Base-by-base conservation (phyloP, 2,888 invertebrate species). In the Hesperia comma region DNA sequence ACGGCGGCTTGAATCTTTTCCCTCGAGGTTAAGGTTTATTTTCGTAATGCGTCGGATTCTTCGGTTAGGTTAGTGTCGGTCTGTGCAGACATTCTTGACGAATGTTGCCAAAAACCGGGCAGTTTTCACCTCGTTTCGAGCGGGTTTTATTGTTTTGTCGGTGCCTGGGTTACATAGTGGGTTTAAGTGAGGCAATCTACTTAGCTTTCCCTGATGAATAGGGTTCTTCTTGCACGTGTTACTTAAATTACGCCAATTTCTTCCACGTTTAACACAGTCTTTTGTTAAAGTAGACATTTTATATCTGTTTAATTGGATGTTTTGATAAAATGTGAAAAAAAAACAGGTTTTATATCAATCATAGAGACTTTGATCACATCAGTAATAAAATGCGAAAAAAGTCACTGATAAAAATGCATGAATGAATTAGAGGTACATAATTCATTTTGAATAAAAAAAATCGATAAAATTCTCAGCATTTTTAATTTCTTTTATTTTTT, bases 41-140 rank as follows among this genome's bases (percentile, higher is more conserved):
- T 85, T 84, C 37, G 74, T 70, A 56, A 73, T 72, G 73, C 68
- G 53, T 67, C 58, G 67, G 67, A 74, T 76, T 77, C 78, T 80
- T 33, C 40, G 77, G 75, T 77, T 74, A 72, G 71, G 74, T 74
- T 72, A 72, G 74, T 73, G 74, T 71, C 70, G 73, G 69, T 71
- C 82, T 83, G 83, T 81, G 86, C 82, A 79, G 81, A 80, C 81
- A 87, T 87, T 88, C 88, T 89, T 90, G 91, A 91, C 88, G 88
- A 89, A 88, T 88, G 89, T 89, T 90, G 90, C 90, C 90, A 91
- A 90, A 88, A 91, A 87, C 83, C 81, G 82, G 83, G 80, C 86
- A 86, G 90, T 90, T 91, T 89, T 86, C 90, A 88, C 90, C 87
- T 88, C 88, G 83, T 88, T 82, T 77, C 79, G 75, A 74, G 55